Conservation (phyloP, 2,113 vertebrate species). For the Dinomys branickii region DNA sequence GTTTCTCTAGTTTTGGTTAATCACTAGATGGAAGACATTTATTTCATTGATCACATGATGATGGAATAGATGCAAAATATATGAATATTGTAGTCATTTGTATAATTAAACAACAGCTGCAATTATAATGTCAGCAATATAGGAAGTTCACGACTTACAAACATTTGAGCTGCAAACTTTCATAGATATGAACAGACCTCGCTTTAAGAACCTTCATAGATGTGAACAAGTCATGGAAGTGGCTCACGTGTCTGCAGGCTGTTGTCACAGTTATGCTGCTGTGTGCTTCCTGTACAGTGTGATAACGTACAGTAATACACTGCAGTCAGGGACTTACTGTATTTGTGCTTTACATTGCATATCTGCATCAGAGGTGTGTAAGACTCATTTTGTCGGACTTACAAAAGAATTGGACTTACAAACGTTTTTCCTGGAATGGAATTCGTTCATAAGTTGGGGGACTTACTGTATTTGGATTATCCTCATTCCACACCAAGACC, state of each 20-base stretch:
- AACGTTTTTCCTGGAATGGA: not conserved
- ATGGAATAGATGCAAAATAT: not conserved
- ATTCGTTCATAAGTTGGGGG: not conserved
- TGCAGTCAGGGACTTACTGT: not conserved
- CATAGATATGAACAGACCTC: not conserved
- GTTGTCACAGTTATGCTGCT: not conserved
- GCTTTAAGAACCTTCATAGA: not conserved
- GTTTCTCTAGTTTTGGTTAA: not conserved
- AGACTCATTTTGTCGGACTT: not conserved
- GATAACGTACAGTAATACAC: too few species aligned
- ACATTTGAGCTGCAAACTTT: not conserved
- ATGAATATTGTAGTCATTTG: conserved; percentile 26
- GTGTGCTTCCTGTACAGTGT: not conserved
- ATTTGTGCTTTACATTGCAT: not conserved
- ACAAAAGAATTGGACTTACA: not conserved
- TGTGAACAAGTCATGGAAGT: not conserved
- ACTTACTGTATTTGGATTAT: not conserved
- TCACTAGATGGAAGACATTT: not conserved
- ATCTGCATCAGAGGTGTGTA: not conserved
- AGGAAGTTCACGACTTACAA: not conserved
- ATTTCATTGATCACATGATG: not conserved
- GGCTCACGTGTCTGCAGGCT: not conserved
- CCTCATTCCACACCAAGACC: not conserved
- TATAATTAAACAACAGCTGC: not conserved
- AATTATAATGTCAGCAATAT: not conserved